These are phyloP conservation scores for Sarcophaga bullata DNA, from an alignment of 1,140 invertebrate genomes.

Conservation along the genomic window DNA sequence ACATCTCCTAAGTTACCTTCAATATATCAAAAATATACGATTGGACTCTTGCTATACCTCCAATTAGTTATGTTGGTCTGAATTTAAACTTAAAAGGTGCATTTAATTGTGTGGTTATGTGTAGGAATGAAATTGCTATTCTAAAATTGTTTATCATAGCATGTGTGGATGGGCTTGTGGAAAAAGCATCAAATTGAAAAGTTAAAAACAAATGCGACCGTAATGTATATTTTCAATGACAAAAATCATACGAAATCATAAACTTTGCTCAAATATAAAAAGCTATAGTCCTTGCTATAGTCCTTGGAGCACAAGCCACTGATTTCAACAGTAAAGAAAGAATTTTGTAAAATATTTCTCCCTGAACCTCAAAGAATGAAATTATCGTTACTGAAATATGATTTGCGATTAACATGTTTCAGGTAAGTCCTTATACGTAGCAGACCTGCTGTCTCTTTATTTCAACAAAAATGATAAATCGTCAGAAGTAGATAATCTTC, in stretches of 20 bases:
- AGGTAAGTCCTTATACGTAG: not conserved
- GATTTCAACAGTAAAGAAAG: not conserved
- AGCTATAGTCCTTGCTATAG: too few species aligned
- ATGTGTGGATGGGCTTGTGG: not conserved
- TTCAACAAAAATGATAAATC: not conserved
- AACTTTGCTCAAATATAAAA: too few species aligned
- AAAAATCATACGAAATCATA: too few species aligned
- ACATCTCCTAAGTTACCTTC: not conserved
- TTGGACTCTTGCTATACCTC: not conserved
- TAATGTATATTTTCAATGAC: too few species aligned
- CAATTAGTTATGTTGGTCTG: not conserved
- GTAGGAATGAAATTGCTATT: not conserved
- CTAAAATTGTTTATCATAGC: not conserved
- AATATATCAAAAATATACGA: not conserved
- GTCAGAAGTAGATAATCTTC: not conserved
- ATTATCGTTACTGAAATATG: constrained; percentile 19
- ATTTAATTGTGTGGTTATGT: not conserved
- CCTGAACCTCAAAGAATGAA: constrained; percentile 18
- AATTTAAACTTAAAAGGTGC: not conserved
- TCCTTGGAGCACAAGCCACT: not conserved
- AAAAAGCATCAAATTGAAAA: not conserved
- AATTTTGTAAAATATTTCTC: constrained; percentile 10
- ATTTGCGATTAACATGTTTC: constrained; percentile 11
- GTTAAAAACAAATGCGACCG: too few species aligned
- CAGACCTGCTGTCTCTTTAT: not conserved